Conservation (phyloP, 2,888 invertebrate genomes). For the Salticus scenicus region DNA sequence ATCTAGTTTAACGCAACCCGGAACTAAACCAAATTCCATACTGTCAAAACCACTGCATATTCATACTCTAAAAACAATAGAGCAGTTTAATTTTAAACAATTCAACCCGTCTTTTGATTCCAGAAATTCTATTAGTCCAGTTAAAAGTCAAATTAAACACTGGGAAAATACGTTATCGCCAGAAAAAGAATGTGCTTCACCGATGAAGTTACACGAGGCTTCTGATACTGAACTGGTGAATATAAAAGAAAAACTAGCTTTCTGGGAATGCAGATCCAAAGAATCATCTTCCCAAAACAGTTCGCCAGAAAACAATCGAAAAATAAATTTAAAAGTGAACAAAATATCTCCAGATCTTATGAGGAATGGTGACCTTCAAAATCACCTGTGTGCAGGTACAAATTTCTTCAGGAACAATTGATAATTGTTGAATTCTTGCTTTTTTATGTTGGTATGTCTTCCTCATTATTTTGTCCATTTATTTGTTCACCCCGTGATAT, state of each 20-base stretch:
- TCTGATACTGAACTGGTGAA: not conserved
- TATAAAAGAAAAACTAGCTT: slow-evolving; percentile 27
- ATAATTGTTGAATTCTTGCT: slow-evolving; percentile 17
- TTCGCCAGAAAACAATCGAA: not conserved
- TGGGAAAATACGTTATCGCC: slow-evolving; percentile 42
- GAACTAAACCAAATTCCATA: too few species aligned
- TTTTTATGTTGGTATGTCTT: slow-evolving; percentile 14
- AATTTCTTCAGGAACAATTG: slow-evolving; percentile 10
- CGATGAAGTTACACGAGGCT: not conserved
- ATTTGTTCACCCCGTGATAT: not conserved
- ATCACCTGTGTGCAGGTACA: slow-evolving; percentile 8
- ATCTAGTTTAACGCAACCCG: too few species aligned
- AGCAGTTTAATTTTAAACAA: slow-evolving; percentile 44
- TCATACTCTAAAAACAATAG: not conserved
- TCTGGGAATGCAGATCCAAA: slow-evolving; percentile 46
- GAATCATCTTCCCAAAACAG: not conserved
- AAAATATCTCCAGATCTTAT: not conserved
- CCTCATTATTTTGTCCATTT: not conserved
- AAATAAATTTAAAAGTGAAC: not conserved
- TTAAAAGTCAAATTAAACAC: slow-evolving; percentile 52
- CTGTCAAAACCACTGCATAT: not conserved
- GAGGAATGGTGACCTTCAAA: not conserved
- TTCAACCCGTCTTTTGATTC: slow-evolving; percentile 32
- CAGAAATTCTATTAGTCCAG: slow-evolving; percentile 22
- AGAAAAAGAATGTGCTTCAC: not conserved